These are phyloP conservation scores for Rissa tridactyla DNA, from an alignment of 2,113 vertebrate genomes.

Conservation along the genomic window DNA sequence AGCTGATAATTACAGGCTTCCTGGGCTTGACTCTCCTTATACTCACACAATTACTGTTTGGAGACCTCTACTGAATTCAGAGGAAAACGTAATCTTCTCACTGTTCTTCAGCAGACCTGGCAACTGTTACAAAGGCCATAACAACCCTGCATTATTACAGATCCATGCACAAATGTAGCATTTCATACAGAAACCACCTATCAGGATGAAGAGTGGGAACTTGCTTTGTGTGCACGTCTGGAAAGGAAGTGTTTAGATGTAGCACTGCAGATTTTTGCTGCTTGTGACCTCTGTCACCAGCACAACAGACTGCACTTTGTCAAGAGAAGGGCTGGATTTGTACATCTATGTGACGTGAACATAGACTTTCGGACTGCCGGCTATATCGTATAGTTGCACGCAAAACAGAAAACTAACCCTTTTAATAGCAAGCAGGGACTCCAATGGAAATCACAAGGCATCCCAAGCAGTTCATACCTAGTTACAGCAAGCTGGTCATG, in stretches of 20 bases:
- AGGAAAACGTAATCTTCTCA: neutral
- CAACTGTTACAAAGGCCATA: neutral
- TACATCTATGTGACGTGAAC: neutral
- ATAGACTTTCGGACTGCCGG: neutral
- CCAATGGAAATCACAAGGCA: neutral
- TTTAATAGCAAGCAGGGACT: neutral
- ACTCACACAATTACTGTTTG: neutral
- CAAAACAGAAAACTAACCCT: neutral
- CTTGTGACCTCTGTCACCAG: neutral
- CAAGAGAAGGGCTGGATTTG: neutral
- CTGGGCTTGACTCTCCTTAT: neutral
- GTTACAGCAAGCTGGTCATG: neutral
- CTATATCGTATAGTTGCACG: neutral
- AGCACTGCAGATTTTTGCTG: neutral
- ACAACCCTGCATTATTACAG: neutral
- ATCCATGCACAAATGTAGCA: neutral
- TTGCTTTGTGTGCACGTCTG: neutral
- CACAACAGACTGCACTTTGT: neutral
- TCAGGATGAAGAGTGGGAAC: neutral
- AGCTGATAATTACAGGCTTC: constrained; percentile 22
- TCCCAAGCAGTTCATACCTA: neutral
- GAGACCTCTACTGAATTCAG: constrained; percentile 6
- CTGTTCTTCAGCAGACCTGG: neutral
- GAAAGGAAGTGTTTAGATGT: neutral
- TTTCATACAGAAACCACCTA: constrained; percentile 9